Conservation (phyloP, 2,888 invertebrate species). For the Thelaira solivaga region DNA sequence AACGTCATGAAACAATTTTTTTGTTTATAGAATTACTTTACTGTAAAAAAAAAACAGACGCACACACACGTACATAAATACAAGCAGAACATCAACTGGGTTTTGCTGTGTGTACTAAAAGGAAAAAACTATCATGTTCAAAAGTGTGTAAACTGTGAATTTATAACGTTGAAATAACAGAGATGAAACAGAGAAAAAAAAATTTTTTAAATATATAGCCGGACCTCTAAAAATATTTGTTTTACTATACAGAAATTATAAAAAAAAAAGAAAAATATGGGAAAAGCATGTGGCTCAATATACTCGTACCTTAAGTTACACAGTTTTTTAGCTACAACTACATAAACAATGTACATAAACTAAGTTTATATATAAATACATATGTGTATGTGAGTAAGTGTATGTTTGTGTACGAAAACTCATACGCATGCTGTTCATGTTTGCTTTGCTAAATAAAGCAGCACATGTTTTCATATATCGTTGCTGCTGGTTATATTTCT, state of each 20-base stretch:
- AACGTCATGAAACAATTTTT: background rate
- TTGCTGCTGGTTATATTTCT: conserved; percentile 11
- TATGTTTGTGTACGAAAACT: background rate
- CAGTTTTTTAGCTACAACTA: too few species aligned
- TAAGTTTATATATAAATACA: background rate
- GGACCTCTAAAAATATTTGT: too few species aligned
- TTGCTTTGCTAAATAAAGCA: background rate
- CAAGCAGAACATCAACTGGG: background rate
- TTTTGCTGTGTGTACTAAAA: background rate
- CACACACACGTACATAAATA: too few species aligned
- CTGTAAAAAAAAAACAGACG: background rate
- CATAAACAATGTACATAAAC: background rate
- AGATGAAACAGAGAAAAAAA: too few species aligned
- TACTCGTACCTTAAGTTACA: background rate
- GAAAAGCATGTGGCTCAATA: background rate
- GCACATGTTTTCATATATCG: background rate
- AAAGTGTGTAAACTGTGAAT: background rate
- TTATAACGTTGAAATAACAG: background rate
- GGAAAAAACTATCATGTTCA: background rate
- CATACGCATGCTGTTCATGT: background rate
- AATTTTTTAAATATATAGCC: too few species aligned
- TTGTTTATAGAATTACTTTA: background rate
- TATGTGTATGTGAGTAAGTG: background rate
- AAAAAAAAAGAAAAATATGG: background rate
- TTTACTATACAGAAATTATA: too few species aligned